Percentiles rank a stretch among this genome's conserved stretches.
Conservation (phyloP, 2,888 invertebrate genomes). For the Chromoteleia sp. region DNA sequence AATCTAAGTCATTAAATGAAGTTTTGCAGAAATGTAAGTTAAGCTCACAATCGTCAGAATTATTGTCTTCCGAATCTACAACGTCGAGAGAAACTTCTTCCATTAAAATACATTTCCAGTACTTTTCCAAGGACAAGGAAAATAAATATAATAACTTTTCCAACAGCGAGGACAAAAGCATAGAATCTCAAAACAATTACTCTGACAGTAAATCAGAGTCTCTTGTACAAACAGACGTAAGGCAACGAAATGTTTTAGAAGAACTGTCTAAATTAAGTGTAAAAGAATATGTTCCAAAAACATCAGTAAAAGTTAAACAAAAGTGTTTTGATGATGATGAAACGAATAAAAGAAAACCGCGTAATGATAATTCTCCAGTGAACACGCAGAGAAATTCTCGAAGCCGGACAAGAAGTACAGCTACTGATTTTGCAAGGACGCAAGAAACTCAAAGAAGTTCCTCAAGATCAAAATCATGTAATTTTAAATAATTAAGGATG, state of each 20-base stretch:
- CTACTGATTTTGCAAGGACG: constrained; percentile 70
- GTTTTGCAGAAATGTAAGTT: constrained; percentile 65
- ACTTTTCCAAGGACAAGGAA: constrained; percentile 72
- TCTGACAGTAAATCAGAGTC: neutral
- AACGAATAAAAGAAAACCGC: neutral
- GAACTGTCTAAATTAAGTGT: constrained; percentile 26
- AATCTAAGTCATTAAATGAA: constrained; percentile 73
- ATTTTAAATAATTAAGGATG: neutral
- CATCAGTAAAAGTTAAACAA: neutral
- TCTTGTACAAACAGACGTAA: neutral
- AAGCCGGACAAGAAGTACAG: constrained; percentile 65
- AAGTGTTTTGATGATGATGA: neutral
- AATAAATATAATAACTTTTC: constrained; percentile 26
- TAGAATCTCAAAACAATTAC: neutral
- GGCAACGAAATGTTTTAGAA: constrained; percentile 15
- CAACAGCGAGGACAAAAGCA: neutral
- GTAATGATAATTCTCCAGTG: neutral
- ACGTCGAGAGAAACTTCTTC: constrained; percentile 71
- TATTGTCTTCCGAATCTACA: constrained; percentile 24
- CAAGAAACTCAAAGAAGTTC: constrained; percentile 61
- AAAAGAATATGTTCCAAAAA: neutral
- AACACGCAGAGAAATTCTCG: constrained; percentile 58
- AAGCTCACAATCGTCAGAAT: constrained; percentile 30
- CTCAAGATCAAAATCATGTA: constrained; percentile 67
- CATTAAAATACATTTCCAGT: constrained; percentile 76